These are phyloP conservation scores for Dendrolimus pini DNA, from an alignment of 2,888 invertebrate genomes.

Conservation along the genomic window DNA sequence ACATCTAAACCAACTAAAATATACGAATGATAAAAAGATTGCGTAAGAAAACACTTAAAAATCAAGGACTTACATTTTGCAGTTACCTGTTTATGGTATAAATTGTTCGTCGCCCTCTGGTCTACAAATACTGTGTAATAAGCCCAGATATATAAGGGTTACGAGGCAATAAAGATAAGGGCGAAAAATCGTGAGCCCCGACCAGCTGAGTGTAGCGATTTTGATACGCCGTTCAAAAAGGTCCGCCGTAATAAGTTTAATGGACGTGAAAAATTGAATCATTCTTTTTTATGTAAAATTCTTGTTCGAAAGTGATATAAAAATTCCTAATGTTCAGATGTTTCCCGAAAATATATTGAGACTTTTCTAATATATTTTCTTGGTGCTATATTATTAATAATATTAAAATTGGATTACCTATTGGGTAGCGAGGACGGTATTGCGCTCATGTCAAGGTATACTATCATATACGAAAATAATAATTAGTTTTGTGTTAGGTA, in stretches of 20 bases:
- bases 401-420: too few relatives aligned
- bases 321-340: not conserved
- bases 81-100: not conserved
- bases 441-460: too few relatives aligned
- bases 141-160: constrained; percentile 8
- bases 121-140: constrained; percentile 4
- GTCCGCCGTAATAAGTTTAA: not conserved
- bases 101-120: not conserved
- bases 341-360: too few relatives aligned
- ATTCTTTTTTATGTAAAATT: not conserved
- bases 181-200: constrained; percentile 7
- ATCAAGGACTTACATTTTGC: too few relatives aligned
- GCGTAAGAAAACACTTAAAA: too few relatives aligned
- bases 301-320: not conserved
- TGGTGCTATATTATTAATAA: too few relatives aligned
- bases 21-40: too few relatives aligned
- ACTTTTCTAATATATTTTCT: too few relatives aligned
- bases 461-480: too few relatives aligned
- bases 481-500: too few relatives aligned
- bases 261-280: not conserved
- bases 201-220: not conserved
- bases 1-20: too few relatives aligned
- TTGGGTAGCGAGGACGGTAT: too few relatives aligned
- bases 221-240: not conserved
- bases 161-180: constrained; percentile 18